Base-by-base conservation (phyloP, 1,140 invertebrate species). In the Melipona quadrifasciata region DNA sequence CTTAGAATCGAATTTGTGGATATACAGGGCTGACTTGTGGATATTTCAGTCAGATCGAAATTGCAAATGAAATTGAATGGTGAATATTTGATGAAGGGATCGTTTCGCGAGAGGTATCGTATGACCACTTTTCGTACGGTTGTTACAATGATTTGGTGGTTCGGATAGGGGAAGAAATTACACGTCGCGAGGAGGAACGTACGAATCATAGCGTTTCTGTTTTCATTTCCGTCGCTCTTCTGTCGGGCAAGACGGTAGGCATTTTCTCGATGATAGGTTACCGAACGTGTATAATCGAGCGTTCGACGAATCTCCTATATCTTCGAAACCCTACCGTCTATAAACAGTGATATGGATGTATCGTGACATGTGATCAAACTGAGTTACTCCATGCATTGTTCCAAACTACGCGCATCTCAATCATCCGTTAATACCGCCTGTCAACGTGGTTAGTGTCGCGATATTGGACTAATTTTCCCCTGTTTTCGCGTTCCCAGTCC, bases 1-100 rank as follows among this genome's bases (percentile, higher is more conserved):
- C 24, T 55, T 21, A 17, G 8, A 34, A 21, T 31, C 27, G 53
- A 74, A 53, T 74, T 10, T 21, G n/a, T 6, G 47, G 16, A 47
- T 53, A 24, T 12, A 27, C 19, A 74, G 31, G 24, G 73, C 27
- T 34, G 76, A 68, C 47, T 55, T 34, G 51, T 24, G 64, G n/a
- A 65, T 55, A 55, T n/a, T 68, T 68, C 47, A 19, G 19, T 14
- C 31, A 14, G 74, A n/a, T 24, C 61, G 76, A 79, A 79, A 79
- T 79, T 79, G 76, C 76, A 65, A 68, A 67, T 79, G 64, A 67
- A 79, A 79, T 79, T 79, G 64, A 68, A 79, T 47, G 76, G 27
- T 79, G 76, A 67, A 79, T 68, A 64, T 79, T 68, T 68, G 76
- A 79, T 79, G 51, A 47, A 11, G 61, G 24, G 27, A 17, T n/a